Evolutionary conservation across 2,888 invertebrate species (phyloP), one percentile per base, ranked within the genome.

Genomic region (Cremastinae sp.): DNA sequence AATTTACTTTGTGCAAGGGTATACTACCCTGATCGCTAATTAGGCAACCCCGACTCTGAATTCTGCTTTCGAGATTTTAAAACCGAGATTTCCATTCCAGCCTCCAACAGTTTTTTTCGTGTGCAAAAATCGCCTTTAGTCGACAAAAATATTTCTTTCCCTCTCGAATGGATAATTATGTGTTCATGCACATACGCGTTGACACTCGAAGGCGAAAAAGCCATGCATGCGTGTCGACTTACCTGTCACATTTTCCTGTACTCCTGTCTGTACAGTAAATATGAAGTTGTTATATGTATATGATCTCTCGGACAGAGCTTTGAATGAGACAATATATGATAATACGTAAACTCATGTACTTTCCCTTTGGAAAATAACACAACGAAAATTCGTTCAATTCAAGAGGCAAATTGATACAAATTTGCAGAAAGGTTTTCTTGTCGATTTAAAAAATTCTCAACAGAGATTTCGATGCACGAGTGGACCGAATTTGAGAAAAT

Each of bases 21-120:
- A 85, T 86, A 78, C 81, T 81, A 78, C 79, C 86, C 86, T 85
- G 83, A 70, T 82, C 83, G 75, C 81, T 85, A 85, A 85, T 85
- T 85, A 85, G 85, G 85, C 78, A 82, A 78, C 80, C 81, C 81
- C 84, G 85, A 28, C 5, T 85, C 84, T 86, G 41, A 62, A 28
- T 58, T 55, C 73, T 69, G 53, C 73, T 70, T 77, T 62, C 49
- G 43, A 28, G 69, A 71, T n/a, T n/a, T n/a, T n/a, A n/a, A n/a
- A n/a, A n/a, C n/a, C n/a, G n/a, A n/a, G n/a, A 73, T 74, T 71
- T 51, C 22, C 47, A 47, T 22, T 56, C 18, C 14, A 22, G 22
- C 53, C 12, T 51, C 53, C 14, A 7, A 18, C 10, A 12, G n/a
- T 22, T 28, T 41, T 16, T 22, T 55, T 64, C 49, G 12, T 45